phyloP scores from a whole-genome alignment of 1,140 invertebrate genomes.

The Platyura marginata region DNA sequence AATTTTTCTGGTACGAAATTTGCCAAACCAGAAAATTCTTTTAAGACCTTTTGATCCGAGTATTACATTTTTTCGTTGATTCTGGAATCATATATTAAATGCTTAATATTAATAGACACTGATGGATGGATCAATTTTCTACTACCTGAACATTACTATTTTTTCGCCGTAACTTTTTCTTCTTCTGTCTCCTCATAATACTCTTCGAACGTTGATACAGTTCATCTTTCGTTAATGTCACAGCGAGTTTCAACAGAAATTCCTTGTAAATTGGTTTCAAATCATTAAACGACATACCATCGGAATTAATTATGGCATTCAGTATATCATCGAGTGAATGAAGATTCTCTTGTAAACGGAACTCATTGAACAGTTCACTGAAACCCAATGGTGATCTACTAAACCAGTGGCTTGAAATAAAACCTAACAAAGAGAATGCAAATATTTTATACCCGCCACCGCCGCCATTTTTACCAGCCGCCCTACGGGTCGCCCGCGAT shows the following conservation, averaged over 20 bases:
- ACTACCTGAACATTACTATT: slow-evolving; percentile 8
- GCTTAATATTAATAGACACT: too few species aligned
- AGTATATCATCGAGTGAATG: slow-evolving; percentile 76
- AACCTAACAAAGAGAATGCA: slow-evolving; percentile 7
- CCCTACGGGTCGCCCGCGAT: slow-evolving; percentile 25
- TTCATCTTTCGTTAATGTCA: slow-evolving; percentile 76
- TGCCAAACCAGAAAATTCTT: slow-evolving; percentile 21
- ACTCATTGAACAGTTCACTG: slow-evolving; percentile 65
- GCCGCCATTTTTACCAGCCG: slow-evolving; percentile 13
- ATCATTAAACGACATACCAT: slow-evolving; percentile 85
- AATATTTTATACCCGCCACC: slow-evolving; percentile 8
- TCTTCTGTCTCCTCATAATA: slow-evolving; percentile 69
- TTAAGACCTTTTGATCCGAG: slow-evolving; percentile 32
- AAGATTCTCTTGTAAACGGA: slow-evolving; percentile 65
- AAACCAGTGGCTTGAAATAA: slow-evolving; percentile 11
- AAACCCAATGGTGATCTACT: slow-evolving; percentile 59
- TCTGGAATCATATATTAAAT: too few species aligned
- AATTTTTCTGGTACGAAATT: slow-evolving; percentile 11
- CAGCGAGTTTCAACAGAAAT: slow-evolving; percentile 65
- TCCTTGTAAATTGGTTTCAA: slow-evolving; percentile 80
- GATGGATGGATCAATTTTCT: too few species aligned
- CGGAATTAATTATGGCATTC: slow-evolving; percentile 68
- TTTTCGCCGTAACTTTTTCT: slow-evolving; percentile 33
- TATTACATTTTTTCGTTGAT: slow-evolving; percentile 30
- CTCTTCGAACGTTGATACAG: slow-evolving; percentile 72